These are phyloP conservation scores for Mongoloraphidia duomilia DNA, from an alignment of 2,888 invertebrate genomes.

Conservation along the genomic window DNA sequence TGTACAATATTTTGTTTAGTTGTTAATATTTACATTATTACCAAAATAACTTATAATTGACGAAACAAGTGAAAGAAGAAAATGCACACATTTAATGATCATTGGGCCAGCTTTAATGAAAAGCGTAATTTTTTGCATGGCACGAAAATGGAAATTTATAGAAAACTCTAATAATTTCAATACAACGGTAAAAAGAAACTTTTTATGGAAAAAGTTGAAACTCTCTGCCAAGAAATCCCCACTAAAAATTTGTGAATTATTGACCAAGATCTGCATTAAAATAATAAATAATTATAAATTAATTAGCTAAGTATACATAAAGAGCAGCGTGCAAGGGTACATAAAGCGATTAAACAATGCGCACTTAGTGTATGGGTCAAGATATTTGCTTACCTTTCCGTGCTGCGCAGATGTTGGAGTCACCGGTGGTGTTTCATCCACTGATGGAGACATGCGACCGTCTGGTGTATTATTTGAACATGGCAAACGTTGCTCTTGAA, in stretches of 20 bases:
- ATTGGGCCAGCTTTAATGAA: too few species aligned
- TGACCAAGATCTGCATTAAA: background rate
- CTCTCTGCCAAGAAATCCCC: conserved; percentile 1
- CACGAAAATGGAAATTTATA: too few species aligned
- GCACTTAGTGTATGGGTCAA: background rate
- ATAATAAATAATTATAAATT: background rate
- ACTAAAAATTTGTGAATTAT: background rate
- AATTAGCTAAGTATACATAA: conserved; percentile 15
- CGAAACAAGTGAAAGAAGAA: too few species aligned
- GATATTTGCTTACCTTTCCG: conserved; percentile 51
- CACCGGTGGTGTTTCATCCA: conserved; percentile 41
- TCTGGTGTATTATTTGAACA: conserved; percentile 33
- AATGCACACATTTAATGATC: too few species aligned
- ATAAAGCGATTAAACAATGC: background rate
- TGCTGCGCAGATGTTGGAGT: conserved; percentile 44
- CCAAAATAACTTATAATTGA: too few species aligned
- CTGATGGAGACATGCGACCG: conserved; percentile 47
- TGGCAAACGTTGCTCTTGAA: conserved; percentile 85
- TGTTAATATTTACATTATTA: too few species aligned
- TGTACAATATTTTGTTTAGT: too few species aligned
- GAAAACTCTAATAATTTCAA: too few species aligned
- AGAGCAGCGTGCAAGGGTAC: conserved; percentile 5
- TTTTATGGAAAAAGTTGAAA: too few species aligned
- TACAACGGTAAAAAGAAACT: too few species aligned
- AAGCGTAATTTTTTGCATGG: too few species aligned